Evolutionary conservation across 2,797 vertebrate species (phyloP).

Genomic region (Protosalanx chinensis): DNA sequence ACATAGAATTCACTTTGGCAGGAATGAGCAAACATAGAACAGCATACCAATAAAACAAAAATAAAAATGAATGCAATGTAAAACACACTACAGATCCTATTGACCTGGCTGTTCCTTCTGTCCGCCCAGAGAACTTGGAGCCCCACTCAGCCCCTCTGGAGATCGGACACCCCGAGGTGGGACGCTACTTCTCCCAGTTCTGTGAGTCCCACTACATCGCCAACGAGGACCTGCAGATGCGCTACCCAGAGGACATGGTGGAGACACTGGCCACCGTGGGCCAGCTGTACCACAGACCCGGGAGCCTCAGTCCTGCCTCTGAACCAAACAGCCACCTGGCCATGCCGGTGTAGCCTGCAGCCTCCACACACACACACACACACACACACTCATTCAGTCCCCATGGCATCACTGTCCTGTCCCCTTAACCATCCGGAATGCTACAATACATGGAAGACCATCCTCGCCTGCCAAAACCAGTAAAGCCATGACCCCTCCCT

Average conservation of each 20-base stretch:
- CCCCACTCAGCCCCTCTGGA: conserved; percentile 84
- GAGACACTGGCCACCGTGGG: conserved; percentile 76
- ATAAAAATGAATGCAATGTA: too few species aligned
- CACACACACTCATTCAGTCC: neutral
- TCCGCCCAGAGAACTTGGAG: conserved; percentile 87
- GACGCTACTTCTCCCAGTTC: conserved; percentile 93
- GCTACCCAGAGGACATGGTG: conserved; percentile 86
- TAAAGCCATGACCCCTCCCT: conserved; percentile 27
- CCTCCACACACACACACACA: neutral
- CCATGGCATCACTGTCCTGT: conserved; percentile 6
- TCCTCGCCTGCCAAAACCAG: conserved; percentile 32
- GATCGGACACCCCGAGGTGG: conserved; percentile 91
- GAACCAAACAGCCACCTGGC: conserved; percentile 56
- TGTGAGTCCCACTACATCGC: conserved; percentile 81
- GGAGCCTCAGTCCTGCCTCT: conserved; percentile 36
- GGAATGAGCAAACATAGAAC: too few species aligned
- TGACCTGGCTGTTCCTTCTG: neutral
- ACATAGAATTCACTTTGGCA: too few species aligned
- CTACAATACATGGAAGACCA: neutral
- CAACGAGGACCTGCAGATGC: conserved; percentile 86
- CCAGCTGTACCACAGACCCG: conserved; percentile 80
- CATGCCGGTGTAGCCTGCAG: conserved; percentile 51
- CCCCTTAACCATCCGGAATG: conserved; percentile 7
- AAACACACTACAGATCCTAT: too few species aligned
- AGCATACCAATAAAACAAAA: too few species aligned